A percentile compares a stretch with the other conserved stretches of the same genome.
These are phyloP conservation scores for Thalassophryne amazonica DNA, from an alignment of 2,797 vertebrate species.

Conservation along the genomic window DNA sequence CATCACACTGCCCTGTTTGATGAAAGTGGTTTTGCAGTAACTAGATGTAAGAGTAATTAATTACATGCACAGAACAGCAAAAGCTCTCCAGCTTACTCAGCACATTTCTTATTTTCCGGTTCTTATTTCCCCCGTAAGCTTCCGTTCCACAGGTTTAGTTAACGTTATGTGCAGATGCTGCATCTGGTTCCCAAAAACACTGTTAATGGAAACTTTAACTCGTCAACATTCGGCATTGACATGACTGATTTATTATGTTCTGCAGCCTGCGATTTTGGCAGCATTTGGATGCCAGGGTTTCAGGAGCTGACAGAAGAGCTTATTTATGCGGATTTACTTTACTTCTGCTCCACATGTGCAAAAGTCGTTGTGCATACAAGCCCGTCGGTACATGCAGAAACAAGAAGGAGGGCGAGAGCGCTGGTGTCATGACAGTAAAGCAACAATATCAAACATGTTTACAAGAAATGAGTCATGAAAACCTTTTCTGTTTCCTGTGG, in stretches of 20 bases:
- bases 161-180: slow-evolving; percentile 23
- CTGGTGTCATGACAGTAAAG: neutral
- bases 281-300: slow-evolving; percentile 15
- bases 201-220: slow-evolving; percentile 37
- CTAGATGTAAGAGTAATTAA: slow-evolving; percentile 58
- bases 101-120: slow-evolving; percentile 19
- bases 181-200: slow-evolving; percentile 10
- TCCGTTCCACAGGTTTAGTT: neutral
- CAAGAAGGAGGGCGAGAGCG: neutral
- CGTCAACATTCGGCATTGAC: slow-evolving; percentile 3
- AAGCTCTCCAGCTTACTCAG: slow-evolving; percentile 11
- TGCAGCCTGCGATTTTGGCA: slow-evolving; percentile 22
- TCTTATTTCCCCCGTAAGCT: slow-evolving; percentile 1
- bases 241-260: slow-evolving; percentile 14
- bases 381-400: neutral
- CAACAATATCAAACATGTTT: slow-evolving; percentile 2
- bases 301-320: slow-evolving; percentile 23
- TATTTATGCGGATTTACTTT: slow-evolving; percentile 34
- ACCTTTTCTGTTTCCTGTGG: neutral
- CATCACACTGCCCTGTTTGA: slow-evolving; percentile 50
- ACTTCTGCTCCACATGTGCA: slow-evolving; percentile 28
- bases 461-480: neutral
- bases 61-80: slow-evolving; percentile 42
- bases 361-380: slow-evolving; percentile 29
- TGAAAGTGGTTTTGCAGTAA: slow-evolving; percentile 46